Conservation (phyloP, 2,888 invertebrate species). For the Lasioglossum marginatum region DNA sequence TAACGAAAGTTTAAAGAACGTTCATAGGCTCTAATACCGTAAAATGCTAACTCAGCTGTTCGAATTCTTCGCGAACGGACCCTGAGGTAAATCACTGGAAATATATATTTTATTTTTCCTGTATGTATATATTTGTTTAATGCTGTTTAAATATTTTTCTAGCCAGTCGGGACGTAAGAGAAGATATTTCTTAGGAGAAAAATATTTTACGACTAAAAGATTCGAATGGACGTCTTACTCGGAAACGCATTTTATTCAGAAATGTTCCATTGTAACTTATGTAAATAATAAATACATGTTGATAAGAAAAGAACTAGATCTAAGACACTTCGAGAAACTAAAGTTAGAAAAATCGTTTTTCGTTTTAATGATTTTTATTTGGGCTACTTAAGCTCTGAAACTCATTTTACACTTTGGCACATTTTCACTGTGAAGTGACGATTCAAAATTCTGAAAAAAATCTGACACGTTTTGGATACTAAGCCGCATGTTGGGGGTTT, state of each 20-base stretch:
- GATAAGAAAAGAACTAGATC: constrained; percentile 59
- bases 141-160: constrained; percentile 27
- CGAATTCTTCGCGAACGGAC: constrained; percentile 23
- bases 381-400: constrained; percentile 50
- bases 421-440: too few species aligned
- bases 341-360: constrained; percentile 21
- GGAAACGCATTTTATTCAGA: constrained; percentile 63
- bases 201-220: constrained; percentile 51
- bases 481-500: too few species aligned
- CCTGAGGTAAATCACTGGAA: constrained; percentile 50
- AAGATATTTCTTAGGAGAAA: constrained; percentile 50
- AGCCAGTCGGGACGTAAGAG: constrained; percentile 59
- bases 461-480: too few species aligned
- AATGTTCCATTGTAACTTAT: constrained; percentile 73
- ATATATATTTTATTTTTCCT: too few species aligned
- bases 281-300: constrained; percentile 73
- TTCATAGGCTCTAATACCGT: constrained; percentile 70
- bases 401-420: constrained; percentile 39
- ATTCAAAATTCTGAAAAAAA: too few species aligned
- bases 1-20: constrained; percentile 90
- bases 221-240: constrained; percentile 52
- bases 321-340: constrained; percentile 46
- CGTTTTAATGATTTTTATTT: constrained; percentile 61
- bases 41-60: constrained; percentile 36
- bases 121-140: too few species aligned